Base-by-base conservation (phyloP, 2,113 vertebrate species). In the Aix galericulata region DNA sequence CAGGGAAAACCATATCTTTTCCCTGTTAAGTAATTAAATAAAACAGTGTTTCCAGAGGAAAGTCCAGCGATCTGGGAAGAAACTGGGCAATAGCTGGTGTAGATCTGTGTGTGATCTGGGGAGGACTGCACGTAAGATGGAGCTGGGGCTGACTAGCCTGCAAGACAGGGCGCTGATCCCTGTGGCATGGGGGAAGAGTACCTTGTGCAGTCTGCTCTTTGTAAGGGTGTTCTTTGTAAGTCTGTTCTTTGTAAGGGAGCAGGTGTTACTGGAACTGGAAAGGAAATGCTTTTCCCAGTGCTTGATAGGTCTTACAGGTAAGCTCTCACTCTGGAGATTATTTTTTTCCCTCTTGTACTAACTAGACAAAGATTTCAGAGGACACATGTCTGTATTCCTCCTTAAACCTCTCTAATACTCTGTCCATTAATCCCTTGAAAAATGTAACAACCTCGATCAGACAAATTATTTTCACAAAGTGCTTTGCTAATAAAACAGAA, bases 401-500 rank as follows among this genome's bases (percentile, higher is more conserved):
- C 60, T 58, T 42, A 63, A 85, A 80, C 81, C 2, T 4, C 29
- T 81, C 22, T 82, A 53, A 79, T 74, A 67, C 53, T 86, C 42
- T 66, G 34, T 50, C 42, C 85, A 21, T 87, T 89, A 91, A 91
- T 92, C 55, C 52, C 60, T 34, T 91, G 59, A 95, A 91, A 95
- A 81, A 89, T 67, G 36, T 77, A 95, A 88, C 66, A 60, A 44
- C 52, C 81, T 86, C 26, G 82, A 69, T 52, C 1, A 1, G 86
- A 64, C 56, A 74, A 91, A 93, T 87, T 25, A 46, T 78, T 78
- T 50, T 80, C 36, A 60, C 56, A n/a, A 79, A 75, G 71, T 67
- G 95, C 77, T 76, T 95, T 46, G 63, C 94, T 89, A 96, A 91
- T 96, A 94, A 97, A 96, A 71, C 13, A 93, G 72, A 52, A 80